A percentile compares a stretch with the other conserved stretches of the same genome.
These are phyloP conservation scores for Onchidella celtica DNA, from an alignment of 2,888 invertebrate genomes.

Conservation along the genomic window DNA sequence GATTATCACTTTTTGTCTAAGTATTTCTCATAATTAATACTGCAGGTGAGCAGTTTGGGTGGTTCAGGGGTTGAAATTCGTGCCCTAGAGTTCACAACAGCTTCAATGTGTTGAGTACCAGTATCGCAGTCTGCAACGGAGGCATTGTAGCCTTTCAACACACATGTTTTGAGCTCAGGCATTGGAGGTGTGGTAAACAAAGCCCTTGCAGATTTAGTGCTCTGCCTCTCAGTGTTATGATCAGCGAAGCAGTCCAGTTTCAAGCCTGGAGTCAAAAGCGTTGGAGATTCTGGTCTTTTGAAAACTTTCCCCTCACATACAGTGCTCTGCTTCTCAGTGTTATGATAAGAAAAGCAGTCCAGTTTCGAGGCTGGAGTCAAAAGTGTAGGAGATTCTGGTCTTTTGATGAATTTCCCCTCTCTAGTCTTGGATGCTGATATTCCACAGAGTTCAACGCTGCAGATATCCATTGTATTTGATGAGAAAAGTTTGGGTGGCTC, in stretches of 20 bases:
- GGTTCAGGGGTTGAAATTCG: not conserved
- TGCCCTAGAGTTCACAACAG: no score
- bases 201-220: not conserved
- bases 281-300: constrained; percentile 1
- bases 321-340: no score
- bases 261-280: not conserved
- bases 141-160: not conserved
- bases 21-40: not conserved
- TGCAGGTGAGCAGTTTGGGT: not conserved
- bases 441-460: not conserved
- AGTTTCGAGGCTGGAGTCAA: not conserved
- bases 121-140: not conserved
- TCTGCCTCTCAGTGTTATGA: not conserved
- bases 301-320: not conserved
- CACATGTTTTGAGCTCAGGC: constrained; percentile 4
- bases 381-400: not conserved
- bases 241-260: not conserved
- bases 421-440: no score
- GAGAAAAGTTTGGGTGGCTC: not conserved
- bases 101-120: not conserved
- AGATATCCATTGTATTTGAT: not conserved
- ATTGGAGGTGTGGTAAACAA: constrained; percentile 15
- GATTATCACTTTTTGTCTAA: not conserved
- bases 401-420: not conserved
- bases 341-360: no score